Conservation (phyloP, 2,888 invertebrate species). For the Polietes domitor region DNA sequence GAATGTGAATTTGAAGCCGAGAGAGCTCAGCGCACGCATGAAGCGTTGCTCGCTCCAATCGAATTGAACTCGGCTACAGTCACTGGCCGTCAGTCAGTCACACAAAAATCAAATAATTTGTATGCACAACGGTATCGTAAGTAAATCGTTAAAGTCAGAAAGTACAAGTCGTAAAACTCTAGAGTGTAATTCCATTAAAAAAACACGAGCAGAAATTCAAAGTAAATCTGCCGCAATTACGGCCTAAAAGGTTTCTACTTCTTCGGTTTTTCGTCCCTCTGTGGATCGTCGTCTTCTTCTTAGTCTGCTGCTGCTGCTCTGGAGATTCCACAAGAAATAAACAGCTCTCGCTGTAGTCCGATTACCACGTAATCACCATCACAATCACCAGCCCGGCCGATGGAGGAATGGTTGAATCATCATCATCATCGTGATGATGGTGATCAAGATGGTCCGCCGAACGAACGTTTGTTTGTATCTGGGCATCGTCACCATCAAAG, state of each 20-base stretch:
- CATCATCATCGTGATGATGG: no score
- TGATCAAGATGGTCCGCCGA: slow-evolving; percentile 2
- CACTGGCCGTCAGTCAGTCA: not conserved
- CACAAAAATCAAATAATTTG: slow-evolving; percentile 76
- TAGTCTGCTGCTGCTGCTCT: not conserved
- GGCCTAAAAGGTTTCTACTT: slow-evolving; percentile 49
- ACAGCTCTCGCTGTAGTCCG: not conserved
- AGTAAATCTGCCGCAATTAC: slow-evolving; percentile 66
- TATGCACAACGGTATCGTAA: slow-evolving; percentile 74
- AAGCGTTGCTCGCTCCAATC: not conserved
- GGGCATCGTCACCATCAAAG: slow-evolving; percentile 7
- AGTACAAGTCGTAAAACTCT: slow-evolving; percentile 74
- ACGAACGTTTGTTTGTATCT: not conserved
- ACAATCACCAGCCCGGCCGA: not conserved
- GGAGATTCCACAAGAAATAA: not conserved
- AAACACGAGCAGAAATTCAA: slow-evolving; percentile 66
- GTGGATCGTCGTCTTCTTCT: not conserved
- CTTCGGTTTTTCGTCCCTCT: not conserved
- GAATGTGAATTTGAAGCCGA: not conserved
- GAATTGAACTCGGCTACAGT: slow-evolving; percentile 3
- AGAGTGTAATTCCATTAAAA: slow-evolving; percentile 69
- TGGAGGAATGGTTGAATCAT: slow-evolving; percentile 26
- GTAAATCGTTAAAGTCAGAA: slow-evolving; percentile 73
- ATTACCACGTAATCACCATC: slow-evolving; percentile 19
- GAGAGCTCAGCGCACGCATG: not conserved